phyloP scores from a whole-genome alignment of 2,888 invertebrate genomes.

The Apodemia duryi region DNA sequence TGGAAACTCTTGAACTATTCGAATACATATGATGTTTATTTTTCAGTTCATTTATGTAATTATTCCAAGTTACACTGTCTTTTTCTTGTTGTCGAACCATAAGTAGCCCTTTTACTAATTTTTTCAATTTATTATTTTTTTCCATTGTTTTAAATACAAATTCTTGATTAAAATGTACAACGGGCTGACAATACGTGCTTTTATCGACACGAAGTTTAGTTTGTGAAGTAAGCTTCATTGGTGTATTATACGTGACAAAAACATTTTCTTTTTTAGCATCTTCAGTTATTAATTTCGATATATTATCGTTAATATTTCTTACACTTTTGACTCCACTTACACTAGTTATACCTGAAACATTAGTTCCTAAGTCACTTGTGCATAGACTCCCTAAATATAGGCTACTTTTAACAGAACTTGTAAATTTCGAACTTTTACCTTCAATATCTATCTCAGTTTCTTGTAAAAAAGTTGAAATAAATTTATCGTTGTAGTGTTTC shows the following conservation, averaged over 20 bases:
- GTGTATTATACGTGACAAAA: constrained; percentile 11
- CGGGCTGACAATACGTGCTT: constrained; percentile 48
- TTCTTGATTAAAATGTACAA: constrained; percentile 40
- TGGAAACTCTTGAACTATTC: constrained; percentile 20
- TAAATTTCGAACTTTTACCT: not conserved
- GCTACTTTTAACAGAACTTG: not conserved
- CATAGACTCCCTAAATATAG: not conserved
- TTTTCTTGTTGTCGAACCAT: constrained; percentile 47
- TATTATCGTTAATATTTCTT: not conserved
- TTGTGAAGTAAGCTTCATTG: constrained; percentile 20
- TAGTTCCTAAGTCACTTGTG: constrained; percentile 5
- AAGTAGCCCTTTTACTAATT: constrained; percentile 44
- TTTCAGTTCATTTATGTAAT: constrained; percentile 54
- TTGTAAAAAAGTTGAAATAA: not conserved
- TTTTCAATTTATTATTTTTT: constrained; percentile 47
- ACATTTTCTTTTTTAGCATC: not conserved
- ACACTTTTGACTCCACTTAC: not conserved
- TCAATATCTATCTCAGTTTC: not conserved
- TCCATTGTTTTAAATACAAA: constrained; percentile 45
- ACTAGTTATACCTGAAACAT: not conserved
- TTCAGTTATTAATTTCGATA: not conserved
- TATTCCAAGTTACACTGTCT: constrained; percentile 50
- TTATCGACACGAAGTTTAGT: constrained; percentile 41
- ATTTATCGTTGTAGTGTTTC: not conserved
- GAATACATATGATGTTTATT: constrained; percentile 39